Percentiles rank a stretch among this genome's conserved stretches.
phyloP scores from a whole-genome alignment of 2,113 vertebrate genomes.

The Sphaerodactylus townsendi region DNA sequence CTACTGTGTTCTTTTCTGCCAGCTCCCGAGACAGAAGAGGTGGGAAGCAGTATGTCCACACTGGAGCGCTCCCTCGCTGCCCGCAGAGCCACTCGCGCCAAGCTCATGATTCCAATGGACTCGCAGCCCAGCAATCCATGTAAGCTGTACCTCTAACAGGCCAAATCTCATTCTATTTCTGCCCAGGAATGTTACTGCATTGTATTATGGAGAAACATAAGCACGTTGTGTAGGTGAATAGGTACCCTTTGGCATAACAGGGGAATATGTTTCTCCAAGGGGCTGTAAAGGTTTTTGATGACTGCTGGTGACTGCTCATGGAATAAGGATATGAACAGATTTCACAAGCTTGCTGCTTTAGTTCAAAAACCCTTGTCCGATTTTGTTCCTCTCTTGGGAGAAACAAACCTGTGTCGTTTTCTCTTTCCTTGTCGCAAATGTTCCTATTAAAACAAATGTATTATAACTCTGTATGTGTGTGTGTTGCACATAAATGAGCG shows the following conservation, averaged over 20 bases:
- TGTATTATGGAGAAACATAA: not conserved
- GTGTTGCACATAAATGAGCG: too few species aligned
- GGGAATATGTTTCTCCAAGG: not conserved
- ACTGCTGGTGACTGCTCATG: too few species aligned
- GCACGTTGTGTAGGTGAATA: not conserved
- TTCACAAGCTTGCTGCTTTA: too few species aligned
- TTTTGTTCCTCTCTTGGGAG: too few species aligned
- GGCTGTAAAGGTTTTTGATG: too few species aligned
- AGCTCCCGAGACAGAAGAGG: conserved; percentile 88
- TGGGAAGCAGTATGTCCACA: conserved; percentile 88
- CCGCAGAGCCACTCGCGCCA: conserved; percentile 85
- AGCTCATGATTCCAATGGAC: conserved; percentile 96
- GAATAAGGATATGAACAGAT: too few species aligned
- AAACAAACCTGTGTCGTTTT: too few species aligned
- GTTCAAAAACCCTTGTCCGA: too few species aligned
- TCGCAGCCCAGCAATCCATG: conserved; percentile 89
- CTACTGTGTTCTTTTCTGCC: not conserved
- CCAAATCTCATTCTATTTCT: rapidly evolving
- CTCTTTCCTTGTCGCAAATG: too few species aligned
- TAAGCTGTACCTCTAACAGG: conserved; percentile 60
- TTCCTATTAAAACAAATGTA: too few species aligned
- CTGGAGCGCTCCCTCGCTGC: conserved; percentile 88
- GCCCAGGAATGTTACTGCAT: not conserved
- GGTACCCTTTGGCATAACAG: not conserved
- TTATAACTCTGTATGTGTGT: too few species aligned